Evolutionary conservation across 2,113 vertebrate genomes (phyloP).

Genomic region (Platysternon megacephalum): DNA sequence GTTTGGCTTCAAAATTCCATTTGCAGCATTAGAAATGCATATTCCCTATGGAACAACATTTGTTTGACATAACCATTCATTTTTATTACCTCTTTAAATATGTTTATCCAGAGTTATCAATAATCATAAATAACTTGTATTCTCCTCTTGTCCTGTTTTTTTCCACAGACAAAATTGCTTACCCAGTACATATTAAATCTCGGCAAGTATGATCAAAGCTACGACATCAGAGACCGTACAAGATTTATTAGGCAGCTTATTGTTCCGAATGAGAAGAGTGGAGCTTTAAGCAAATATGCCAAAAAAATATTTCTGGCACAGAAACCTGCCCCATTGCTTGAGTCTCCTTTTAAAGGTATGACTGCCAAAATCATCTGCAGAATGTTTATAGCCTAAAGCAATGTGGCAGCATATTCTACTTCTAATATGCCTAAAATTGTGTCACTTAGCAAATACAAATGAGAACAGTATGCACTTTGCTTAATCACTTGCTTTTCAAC

Average conservation of each 20-base stretch:
- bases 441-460: slow-evolving; percentile 58
- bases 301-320: slow-evolving; percentile 95
- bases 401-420: slow-evolving; percentile 43
- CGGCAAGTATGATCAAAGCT: slow-evolving; percentile 98
- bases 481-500: slow-evolving; percentile 31
- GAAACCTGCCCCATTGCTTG: slow-evolving; percentile 94
- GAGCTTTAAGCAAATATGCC: slow-evolving; percentile 95
- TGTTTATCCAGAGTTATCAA: slow-evolving; percentile 98
- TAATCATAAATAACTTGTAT: slow-evolving; percentile 95
- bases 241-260: slow-evolving; percentile 99
- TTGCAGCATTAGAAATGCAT: slow-evolving; percentile 90
- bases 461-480: not conserved
- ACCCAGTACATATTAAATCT: slow-evolving; percentile 99
- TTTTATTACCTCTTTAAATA: slow-evolving; percentile 95
- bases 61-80: slow-evolving; percentile 92
- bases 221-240: slow-evolving; percentile 98
- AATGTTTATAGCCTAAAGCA: slow-evolving; percentile 56
- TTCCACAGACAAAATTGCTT: slow-evolving; percentile 95
- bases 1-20: slow-evolving; percentile 87
- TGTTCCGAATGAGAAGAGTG: slow-evolving; percentile 95
- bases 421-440: slow-evolving; percentile 47
- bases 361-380: slow-evolving; percentile 56
- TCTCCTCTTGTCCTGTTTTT: slow-evolving; percentile 79
- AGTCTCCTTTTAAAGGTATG: slow-evolving; percentile 97
- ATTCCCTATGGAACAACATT: slow-evolving; percentile 90